Conservation (phyloP, 1,140 invertebrate genomes). For the Euura lappo region DNA sequence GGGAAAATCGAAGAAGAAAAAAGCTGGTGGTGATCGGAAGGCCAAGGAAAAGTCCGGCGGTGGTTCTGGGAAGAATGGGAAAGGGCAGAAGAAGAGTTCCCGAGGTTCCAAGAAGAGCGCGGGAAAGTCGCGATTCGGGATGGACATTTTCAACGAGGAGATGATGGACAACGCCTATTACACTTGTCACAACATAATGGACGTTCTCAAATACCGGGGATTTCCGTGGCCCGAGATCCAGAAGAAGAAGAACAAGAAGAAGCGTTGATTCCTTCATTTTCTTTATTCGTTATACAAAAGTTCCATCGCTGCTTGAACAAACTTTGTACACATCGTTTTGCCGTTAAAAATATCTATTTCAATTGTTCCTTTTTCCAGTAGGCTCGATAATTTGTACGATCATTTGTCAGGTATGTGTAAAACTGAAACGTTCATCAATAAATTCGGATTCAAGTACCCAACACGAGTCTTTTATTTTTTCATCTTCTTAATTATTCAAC, state of each 20-base stretch:
- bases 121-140: constrained; percentile 68
- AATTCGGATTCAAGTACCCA: no score
- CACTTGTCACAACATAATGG: constrained; percentile 87
- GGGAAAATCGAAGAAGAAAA: neutral
- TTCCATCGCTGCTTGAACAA: no score
- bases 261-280: neutral
- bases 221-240: constrained; percentile 84
- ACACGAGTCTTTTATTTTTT: no score
- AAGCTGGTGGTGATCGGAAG: constrained; percentile 41
- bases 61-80: constrained; percentile 56
- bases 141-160: constrained; percentile 84
- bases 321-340: no score
- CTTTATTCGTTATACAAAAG: no score
- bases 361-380: no score
- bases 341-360: no score
- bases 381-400: no score
- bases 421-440: no score
- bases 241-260: constrained; percentile 79
- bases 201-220: constrained; percentile 75
- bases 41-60: constrained; percentile 61
- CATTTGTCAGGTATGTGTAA: no score
- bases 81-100: constrained; percentile 57
- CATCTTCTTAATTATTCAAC: no score
- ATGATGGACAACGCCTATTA: constrained; percentile 90
- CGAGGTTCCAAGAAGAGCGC: constrained; percentile 64